Percentiles rank a stretch among this genome's conserved stretches.
Evolutionary conservation across 2,113 vertebrate genomes (phyloP).

Genomic region (Beaufortia kweichowensis): DNA sequence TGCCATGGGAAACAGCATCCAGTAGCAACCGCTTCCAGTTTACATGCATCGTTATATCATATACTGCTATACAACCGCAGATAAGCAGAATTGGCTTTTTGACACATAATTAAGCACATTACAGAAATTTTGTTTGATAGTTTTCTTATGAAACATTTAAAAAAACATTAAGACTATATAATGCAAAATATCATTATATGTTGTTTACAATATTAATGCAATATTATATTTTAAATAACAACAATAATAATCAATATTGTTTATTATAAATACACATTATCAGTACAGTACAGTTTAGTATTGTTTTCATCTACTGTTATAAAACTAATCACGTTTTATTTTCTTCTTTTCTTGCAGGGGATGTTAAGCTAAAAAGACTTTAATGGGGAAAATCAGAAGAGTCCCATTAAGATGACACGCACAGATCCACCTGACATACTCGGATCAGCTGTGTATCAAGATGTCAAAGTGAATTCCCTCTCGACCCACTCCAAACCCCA

Average conservation of each 20-base stretch:
- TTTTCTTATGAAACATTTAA: no score
- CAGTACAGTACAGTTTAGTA: no score
- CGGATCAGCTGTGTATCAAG: slow-evolving; percentile 89
- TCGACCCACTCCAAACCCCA: slow-evolving; percentile 70
- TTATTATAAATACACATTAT: no score
- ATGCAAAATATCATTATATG: no score
- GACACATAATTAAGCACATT: neutral
- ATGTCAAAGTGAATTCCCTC: slow-evolving; percentile 84
- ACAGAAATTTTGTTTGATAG: no score
- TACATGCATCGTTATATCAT: slow-evolving; percentile 4
- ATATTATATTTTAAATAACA: no score
- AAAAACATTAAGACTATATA: no score
- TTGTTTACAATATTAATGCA: no score
- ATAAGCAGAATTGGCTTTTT: neutral
- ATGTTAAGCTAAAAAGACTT: slow-evolving; percentile 74
- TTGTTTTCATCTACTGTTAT: neutral
- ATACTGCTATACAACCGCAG: slow-evolving; percentile 20
- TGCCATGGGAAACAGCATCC: slow-evolving; percentile 39
- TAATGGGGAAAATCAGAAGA: slow-evolving; percentile 79
- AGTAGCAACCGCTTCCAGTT: slow-evolving; percentile 33
- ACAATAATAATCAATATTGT: no score
- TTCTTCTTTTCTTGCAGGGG: slow-evolving; percentile 61
- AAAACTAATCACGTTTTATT: slow-evolving; percentile 9
- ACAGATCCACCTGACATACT: slow-evolving; percentile 94
- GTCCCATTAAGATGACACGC: slow-evolving; percentile 96